Conservation (phyloP, 2,888 invertebrate species). For the Coelinius sp. region DNA sequence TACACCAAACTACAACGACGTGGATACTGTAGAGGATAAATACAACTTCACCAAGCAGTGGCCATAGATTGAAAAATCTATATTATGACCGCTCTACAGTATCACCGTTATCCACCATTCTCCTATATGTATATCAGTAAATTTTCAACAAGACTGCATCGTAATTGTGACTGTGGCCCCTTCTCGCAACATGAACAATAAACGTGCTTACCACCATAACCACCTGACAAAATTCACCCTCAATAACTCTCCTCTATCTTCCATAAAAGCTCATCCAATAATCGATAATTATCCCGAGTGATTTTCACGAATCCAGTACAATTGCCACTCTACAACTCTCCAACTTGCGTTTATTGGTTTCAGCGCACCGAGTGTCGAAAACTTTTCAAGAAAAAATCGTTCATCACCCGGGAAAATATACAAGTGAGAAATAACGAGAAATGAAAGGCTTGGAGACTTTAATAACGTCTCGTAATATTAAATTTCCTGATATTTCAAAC, state of each 20-base stretch:
- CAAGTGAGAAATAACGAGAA: not conserved
- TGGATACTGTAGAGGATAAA: not conserved
- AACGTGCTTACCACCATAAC: conserved; percentile 27
- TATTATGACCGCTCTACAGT: not conserved
- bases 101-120: not conserved
- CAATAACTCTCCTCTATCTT: not conserved
- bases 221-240: not conserved
- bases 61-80: not conserved
- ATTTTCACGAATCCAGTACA: conserved; percentile 9
- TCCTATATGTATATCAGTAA: not conserved
- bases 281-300: conserved; percentile 33
- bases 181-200: conserved; percentile 16
- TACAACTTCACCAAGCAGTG: not conserved
- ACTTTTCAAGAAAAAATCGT: not conserved
- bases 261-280: conserved; percentile 26
- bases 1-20: not conserved
- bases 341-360: conserved; percentile 4
- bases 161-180: conserved; percentile 19
- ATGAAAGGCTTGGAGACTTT: not conserved
- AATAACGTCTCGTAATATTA: not conserved
- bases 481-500: not conserved
- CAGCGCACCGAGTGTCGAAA: not conserved
- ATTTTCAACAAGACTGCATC: conserved; percentile 24
- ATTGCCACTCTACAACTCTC: conserved; percentile 4
- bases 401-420: not conserved